Evolutionary conservation across 2,797 vertebrate genomes (phyloP).

Genomic region (Bradypodion ventrale): DNA sequence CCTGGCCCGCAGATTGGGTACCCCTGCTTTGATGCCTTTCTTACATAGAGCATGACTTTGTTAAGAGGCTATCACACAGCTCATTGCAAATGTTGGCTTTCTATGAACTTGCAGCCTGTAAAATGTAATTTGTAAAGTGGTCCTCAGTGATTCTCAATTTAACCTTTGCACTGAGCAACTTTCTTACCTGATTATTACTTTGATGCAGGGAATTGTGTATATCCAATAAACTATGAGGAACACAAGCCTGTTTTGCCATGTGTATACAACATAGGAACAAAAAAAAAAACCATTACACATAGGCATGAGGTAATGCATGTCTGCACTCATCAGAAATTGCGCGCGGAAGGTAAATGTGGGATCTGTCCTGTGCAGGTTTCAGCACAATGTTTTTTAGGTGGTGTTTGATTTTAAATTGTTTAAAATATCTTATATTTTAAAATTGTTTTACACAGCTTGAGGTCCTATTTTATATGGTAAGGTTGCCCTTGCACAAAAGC

Average conservation of each 20-base stretch:
- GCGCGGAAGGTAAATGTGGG: neutral
- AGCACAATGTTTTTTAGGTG: too few species aligned
- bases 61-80: neutral
- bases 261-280: neutral
- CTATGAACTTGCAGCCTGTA: neutral
- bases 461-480: too few species aligned
- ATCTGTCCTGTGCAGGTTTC: too few species aligned
- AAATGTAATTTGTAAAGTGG: neutral
- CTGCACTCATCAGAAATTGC: neutral
- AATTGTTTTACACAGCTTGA: too few species aligned
- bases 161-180: neutral
- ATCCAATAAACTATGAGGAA: neutral
- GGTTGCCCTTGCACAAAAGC: too few species aligned
- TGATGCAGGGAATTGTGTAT: neutral
- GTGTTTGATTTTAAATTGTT: too few species aligned
- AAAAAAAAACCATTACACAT: neutral
- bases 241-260: neutral
- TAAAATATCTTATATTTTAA: too few species aligned
- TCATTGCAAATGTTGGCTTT: neutral
- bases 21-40: too few species aligned
- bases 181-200: neutral
- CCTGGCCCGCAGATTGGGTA: too few species aligned
- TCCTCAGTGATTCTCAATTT: neutral
- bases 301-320: neutral
- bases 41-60: neutral